A percentile compares a stretch with the other conserved stretches of the same genome.
These are phyloP conservation scores for Pseudochromis fuscus DNA, from an alignment of 2,797 vertebrate species.

Conservation along the genomic window DNA sequence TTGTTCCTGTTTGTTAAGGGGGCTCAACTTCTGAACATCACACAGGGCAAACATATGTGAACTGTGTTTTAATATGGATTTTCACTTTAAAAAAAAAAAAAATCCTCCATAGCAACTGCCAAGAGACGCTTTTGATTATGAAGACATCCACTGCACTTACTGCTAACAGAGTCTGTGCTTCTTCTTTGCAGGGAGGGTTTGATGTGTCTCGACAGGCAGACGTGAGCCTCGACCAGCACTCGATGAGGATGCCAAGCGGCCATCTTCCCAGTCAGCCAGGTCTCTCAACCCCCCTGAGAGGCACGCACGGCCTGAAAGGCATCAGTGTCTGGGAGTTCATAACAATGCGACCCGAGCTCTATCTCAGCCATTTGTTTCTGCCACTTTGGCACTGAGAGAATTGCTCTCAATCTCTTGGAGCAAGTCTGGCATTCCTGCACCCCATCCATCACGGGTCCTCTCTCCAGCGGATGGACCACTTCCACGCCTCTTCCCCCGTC, in stretches of 20 bases:
- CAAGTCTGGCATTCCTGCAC: slow-evolving; percentile 67
- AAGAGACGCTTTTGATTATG: slow-evolving; percentile 67
- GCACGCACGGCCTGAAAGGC: slow-evolving; percentile 58
- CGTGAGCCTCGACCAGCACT: slow-evolving; percentile 34
- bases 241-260: slow-evolving; percentile 41
- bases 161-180: slow-evolving; percentile 41
- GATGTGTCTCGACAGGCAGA: slow-evolving; percentile 62
- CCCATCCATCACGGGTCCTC: slow-evolving; percentile 75
- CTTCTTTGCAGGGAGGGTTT: slow-evolving; percentile 39
- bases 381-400: slow-evolving; percentile 73
- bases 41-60: slow-evolving; percentile 47
- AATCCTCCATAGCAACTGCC: slow-evolving; percentile 40
- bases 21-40: slow-evolving; percentile 35
- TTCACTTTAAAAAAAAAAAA: slow-evolving; percentile 49
- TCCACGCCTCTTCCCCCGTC: slow-evolving; percentile 51
- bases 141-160: slow-evolving; percentile 66
- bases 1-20: slow-evolving; percentile 23
- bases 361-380: slow-evolving; percentile 77
- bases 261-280: slow-evolving; percentile 40
- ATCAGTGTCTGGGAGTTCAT: slow-evolving; percentile 72
- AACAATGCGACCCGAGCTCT: slow-evolving; percentile 62
- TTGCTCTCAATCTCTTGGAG: slow-evolving; percentile 72
- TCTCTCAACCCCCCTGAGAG: slow-evolving; percentile 52
- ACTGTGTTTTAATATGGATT: slow-evolving; percentile 45
- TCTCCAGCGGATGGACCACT: slow-evolving; percentile 69